These are phyloP conservation scores for Drosophila barbarae DNA, from an alignment of 2,888 invertebrate species.

Conservation along the genomic window DNA sequence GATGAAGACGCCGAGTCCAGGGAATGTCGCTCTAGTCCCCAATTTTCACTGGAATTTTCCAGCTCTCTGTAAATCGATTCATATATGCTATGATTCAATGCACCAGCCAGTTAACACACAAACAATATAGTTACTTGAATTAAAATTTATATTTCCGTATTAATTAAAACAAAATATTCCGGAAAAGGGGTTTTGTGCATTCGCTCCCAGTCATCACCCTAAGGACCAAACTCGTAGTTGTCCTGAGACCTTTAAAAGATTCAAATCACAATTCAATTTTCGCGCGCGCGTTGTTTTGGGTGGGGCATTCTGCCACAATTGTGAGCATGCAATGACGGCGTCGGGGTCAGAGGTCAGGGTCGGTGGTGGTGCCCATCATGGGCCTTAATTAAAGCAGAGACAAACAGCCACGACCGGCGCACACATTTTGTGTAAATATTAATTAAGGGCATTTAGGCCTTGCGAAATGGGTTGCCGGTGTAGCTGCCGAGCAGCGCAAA, in stretches of 20 bases:
- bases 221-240: not conserved
- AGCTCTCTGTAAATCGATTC: conserved; percentile 23
- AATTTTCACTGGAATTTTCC: not conserved
- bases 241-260: conserved; percentile 32
- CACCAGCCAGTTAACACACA: not conserved
- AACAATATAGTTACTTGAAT: too few relatives aligned
- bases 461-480: too few relatives aligned
- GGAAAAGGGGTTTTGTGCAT: too few relatives aligned
- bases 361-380: conserved; percentile 1
- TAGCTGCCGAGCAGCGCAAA: not conserved
- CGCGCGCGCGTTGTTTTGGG: conserved; percentile 2
- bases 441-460: conserved; percentile 10
- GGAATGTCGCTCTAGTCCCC: conserved; percentile 15
- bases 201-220: too few relatives aligned
- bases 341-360: conserved; percentile 9
- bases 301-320: conserved; percentile 24
- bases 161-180: not conserved
- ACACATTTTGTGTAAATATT: conserved; percentile 32
- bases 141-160: not conserved
- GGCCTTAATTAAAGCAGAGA: conserved; percentile 38
- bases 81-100: conserved; percentile 8
- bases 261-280: conserved; percentile 40
- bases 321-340: conserved; percentile 21
- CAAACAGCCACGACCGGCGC: conserved; percentile 2
- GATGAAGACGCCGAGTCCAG: conserved; percentile 14